These are phyloP conservation scores for Callaeas wilsoni DNA, from an alignment of 2,113 vertebrate species.

Conservation along the genomic window DNA sequence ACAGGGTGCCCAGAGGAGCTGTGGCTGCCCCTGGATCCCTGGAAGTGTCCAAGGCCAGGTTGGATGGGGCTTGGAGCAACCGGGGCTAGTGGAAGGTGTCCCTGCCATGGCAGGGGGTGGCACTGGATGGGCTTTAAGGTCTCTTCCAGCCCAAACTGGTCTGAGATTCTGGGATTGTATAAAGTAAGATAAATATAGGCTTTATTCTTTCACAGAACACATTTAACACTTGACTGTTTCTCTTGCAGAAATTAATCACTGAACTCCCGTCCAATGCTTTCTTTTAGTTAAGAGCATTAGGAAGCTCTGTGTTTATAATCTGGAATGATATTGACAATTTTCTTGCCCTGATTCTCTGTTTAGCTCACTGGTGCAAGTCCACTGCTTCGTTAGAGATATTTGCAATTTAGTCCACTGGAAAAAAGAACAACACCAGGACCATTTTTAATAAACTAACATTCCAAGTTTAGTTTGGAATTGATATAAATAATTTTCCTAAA, in stretches of 20 bases:
- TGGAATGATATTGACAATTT: not conserved
- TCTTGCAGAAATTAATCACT: not conserved
- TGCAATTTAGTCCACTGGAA: not conserved
- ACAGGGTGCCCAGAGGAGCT: not conserved
- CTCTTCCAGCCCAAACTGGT: too few species aligned
- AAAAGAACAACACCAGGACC: not conserved
- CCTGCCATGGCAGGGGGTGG: not conserved
- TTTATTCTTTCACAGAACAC: not conserved
- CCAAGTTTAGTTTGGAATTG: not conserved
- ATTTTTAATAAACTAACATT: not conserved
- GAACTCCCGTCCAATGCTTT: not conserved
- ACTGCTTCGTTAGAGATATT: not conserved
- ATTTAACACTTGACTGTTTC: not conserved
- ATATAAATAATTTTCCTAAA: not conserved
- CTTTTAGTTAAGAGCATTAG: not conserved
- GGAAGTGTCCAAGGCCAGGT: accelerated
- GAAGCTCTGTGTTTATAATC: not conserved
- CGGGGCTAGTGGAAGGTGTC: accelerated
- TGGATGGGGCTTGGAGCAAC: accelerated
- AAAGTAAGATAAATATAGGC: not conserved
- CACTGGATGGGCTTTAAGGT: accelerated
- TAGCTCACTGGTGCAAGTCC: not conserved
- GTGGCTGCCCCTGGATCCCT: not conserved
- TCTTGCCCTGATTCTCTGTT: not conserved
- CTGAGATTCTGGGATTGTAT: not conserved